Evolutionary conservation across 1,140 invertebrate genomes (phyloP).

Genomic region (Drosophila pseudoananassae): DNA sequence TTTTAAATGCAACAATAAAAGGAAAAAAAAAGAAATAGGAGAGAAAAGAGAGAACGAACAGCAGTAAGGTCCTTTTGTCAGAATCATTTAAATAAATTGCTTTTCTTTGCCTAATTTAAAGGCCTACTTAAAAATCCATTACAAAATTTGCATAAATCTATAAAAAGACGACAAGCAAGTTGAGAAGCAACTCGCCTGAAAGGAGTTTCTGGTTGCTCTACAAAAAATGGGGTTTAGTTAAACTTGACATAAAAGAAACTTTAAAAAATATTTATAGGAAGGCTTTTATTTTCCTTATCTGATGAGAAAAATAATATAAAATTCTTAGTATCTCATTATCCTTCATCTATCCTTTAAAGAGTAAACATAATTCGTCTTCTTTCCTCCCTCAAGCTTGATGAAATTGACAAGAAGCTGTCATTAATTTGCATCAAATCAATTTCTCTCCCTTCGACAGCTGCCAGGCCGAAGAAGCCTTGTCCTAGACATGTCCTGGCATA

Average conservation of each 20-base stretch:
- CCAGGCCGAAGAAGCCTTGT: conserved; percentile 32
- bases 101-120: conserved; percentile 76
- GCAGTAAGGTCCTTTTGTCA: conserved; percentile 40
- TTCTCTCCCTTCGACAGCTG: conserved; percentile 69
- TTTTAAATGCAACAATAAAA: conserved; percentile 48
- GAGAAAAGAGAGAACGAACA: conserved; percentile 7
- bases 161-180: conserved; percentile 33
- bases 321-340: not conserved
- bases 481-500: conserved; percentile 60
- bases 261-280: too few species aligned
- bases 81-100: conserved; percentile 76
- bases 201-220: conserved; percentile 17
- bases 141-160: conserved; percentile 78
- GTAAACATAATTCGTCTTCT: conserved; percentile 47
- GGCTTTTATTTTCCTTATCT: too few species aligned
- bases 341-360: conserved; percentile 8
- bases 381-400: conserved; percentile 28
- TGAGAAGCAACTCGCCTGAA: conserved; percentile 1
- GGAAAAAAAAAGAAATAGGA: not conserved
- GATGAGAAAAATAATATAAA: not conserved
- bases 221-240: too few species aligned
- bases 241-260: too few species aligned
- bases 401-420: conserved; percentile 81
- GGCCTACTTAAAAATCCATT: conserved; percentile 82
- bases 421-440: conserved; percentile 83